Base-by-base conservation (phyloP, 2,113 vertebrate genomes). In the Haplochromis burtoni region DNA sequence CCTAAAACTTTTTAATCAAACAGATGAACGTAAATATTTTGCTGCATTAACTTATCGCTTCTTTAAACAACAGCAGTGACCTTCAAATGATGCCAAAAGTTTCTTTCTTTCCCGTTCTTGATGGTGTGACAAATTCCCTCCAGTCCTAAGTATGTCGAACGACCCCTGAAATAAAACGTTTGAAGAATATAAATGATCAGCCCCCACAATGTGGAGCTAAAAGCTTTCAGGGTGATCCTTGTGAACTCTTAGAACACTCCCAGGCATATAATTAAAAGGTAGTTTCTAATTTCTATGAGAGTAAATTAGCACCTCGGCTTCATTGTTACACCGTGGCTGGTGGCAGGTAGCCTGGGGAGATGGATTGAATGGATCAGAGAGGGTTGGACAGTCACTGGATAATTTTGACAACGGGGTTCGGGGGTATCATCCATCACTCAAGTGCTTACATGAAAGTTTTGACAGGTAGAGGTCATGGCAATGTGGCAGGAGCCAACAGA, bases 381-480 rank as follows among this genome's bases (percentile, higher is more conserved):
- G 94, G 91, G 92, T 93, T 89, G 94, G 95, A 96, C 95, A 92
- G 90, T 96, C 94, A 83, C 94, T 94, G 94, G 96, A 95, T 96
- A 89, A 96, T 96, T 95, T 94, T 95, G 94, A 93, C 91, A 93
- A 94, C 92, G 89, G 94, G 91, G 93, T 95, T 88, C 66, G 86
- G 93, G 92, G 94, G 91, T 93, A 95, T 95, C 96, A 95, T 96
- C 93, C 95, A 96, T 97, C 96, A 96, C 95, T 96, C 95, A 94
- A 53, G 45, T 81, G 94, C 95, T 92, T 93, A 92, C 95, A 90
- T 90, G 91, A 95, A 96, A 95, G 94, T 96, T 96, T 94, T 96
- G 96, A 97, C 96, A 96, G 95, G 90, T 95, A 96, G 95, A 97
- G 96, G 96, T 97, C 96, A 96, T 80, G 89, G 88, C 93, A 92